A percentile compares a stretch with the other conserved stretches of the same genome.
phyloP scores from a whole-genome alignment of 1,140 invertebrate species.

The Plectus sambesii region DNA sequence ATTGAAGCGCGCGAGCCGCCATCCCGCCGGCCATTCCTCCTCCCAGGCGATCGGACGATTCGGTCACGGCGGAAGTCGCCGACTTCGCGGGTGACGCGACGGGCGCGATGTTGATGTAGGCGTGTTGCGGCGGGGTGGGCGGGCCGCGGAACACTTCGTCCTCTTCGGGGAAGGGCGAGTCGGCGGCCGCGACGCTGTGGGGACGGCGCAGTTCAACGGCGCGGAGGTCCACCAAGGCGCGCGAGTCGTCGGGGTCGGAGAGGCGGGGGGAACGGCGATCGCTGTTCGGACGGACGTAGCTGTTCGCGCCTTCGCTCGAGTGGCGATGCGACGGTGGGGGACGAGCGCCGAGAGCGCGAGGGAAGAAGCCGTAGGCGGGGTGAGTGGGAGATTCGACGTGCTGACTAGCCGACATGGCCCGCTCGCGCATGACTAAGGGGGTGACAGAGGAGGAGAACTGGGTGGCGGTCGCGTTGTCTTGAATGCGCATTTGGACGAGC shows the following conservation, averaged over 20 bases:
- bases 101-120: slow-evolving; percentile 1
- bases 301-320: too few relatives aligned
- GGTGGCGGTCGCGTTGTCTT: too few relatives aligned
- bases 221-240: not conserved
- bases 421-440: too few relatives aligned
- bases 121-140: slow-evolving; percentile 10
- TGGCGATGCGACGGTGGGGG: slow-evolving; percentile 2
- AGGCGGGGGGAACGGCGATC: too few relatives aligned
- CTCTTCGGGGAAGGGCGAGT: slow-evolving; percentile 1
- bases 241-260: too few relatives aligned
- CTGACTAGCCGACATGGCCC: slow-evolving; percentile 13
- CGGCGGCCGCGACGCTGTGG: slow-evolving; percentile 8
- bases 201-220: not conserved
- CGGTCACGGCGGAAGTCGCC: not conserved
- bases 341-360: not conserved
- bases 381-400: slow-evolving; percentile 26
- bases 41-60: too few relatives aligned
- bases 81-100: slow-evolving; percentile 9
- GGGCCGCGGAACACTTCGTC: slow-evolving; percentile 6
- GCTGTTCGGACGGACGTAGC: slow-evolving; percentile 4
- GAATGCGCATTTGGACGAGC: too few relatives aligned
- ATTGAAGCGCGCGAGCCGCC: too few relatives aligned
- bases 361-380: slow-evolving; percentile 35
- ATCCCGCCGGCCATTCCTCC: too few relatives aligned
- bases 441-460: too few relatives aligned